Evolutionary conservation across 1,140 invertebrate species (phyloP), one percentile per base, ranked within the genome.

Genomic region (Bilobella aurantiaca): DNA sequence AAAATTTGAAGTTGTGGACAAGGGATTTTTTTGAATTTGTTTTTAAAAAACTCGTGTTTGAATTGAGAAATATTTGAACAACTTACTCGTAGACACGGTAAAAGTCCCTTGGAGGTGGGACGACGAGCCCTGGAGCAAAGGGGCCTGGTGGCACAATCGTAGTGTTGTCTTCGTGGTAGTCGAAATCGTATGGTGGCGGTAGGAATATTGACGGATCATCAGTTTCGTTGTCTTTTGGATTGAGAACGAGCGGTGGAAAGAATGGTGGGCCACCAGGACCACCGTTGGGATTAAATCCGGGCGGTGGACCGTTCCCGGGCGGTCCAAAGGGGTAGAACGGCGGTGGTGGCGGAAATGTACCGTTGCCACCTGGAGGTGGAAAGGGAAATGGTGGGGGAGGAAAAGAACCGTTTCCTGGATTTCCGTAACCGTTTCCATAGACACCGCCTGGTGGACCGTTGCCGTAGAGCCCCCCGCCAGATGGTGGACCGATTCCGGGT

Each of bases 121-220:
- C 76, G 18, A 92, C 86, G 56, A 93, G 90, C 25, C 90, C 90
- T 1, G 90, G 90, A 2, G 91, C 90, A 53, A 92, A 75, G 0
- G 90, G 90, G 59, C 90, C 90, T 0, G 90, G 86, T 18, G 88
- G 86, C 37, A 91, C 88, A 23, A 79, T 79, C 30, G 85, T 87
- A 0, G 85, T 81, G 76, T 91, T 90, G 73, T 90, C 88, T 72
- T 82, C 84, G 67, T 81, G 82, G 76, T 90, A 92, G 65, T 86
- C 85, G 78, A 91, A 92, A 77, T 88, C 90, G 78, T 92, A 91
- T 1, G 88, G 87, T 71, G 89, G 89, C 66, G 89, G 89, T 81
- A 92, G 91, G 74, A 91, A 92, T 21, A 92, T 85, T 59, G 89
- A 90, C 73, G 89, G 89, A 79, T 92, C 89, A 73, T 87, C 85